Evolutionary conservation across 2,797 vertebrate species (phyloP), one percentile per base, ranked within the genome.

Genomic region (Sebastiscus albofasciatus): DNA sequence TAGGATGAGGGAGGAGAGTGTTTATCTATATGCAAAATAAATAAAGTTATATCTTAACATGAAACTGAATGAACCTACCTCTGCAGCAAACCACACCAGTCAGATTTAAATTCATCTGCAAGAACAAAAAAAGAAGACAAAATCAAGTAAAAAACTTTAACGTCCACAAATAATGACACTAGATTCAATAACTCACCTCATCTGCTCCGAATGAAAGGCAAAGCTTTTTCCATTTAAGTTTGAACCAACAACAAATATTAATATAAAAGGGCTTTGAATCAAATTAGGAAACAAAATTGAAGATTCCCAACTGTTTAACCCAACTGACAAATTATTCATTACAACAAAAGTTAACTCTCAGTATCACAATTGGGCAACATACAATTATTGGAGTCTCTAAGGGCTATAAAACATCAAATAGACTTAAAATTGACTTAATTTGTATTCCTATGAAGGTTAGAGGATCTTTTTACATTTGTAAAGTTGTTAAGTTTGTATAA

Each of bases 171-270:
- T 46, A 67, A 46, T 69, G 0, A 52, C 4, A 39, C 1, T 8
- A 54, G 5, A 36, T 1, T 55, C 0, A 67, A 59, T 24, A 7
- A 58, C 89, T 90, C 71, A 91, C 89, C 90, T 82, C 1, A 29
- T 78, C 9, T 59, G 34, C 5, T 54, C 22, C 22, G 3, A 14
- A 11, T 14, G 20, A n/a, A 22, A 29, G 33, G 10, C 6, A 36
- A 3, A 9, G 3, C 5, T 10, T 9, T 58, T 24, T 64, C 18
- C 18, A 3, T 69, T 52, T 27, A 11, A 24, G 8, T 34, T 36
- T 49, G 2, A 33, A 73, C 33, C 8, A 61, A 29, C 31, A 61
- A 26, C 62, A 72, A 9, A 67, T 36, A 36, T 62, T 16, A 22
- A 14, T 64, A 36, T 4, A 13, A 36, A 64, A 36, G 3, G 14